Base-by-base conservation (phyloP, 2,888 invertebrate genomes). In the Drosophila gaucha region DNA sequence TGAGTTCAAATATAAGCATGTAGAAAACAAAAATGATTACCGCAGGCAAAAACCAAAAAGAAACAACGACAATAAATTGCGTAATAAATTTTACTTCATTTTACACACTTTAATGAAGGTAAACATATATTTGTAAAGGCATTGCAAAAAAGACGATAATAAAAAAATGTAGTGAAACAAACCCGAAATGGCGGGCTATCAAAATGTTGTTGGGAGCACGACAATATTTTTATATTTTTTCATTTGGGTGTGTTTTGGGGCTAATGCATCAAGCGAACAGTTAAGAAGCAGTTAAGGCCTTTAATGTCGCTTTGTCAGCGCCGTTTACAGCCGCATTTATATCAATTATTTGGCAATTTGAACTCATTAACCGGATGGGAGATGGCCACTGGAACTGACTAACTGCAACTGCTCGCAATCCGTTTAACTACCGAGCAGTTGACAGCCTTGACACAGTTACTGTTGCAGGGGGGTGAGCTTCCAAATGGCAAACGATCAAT, bases 331-430 rank as follows among this genome's bases (percentile, higher is more conserved):
- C 51, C 43, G 41, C 72, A 67, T 85, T 74, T 74, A 79, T 75
- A 68, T 64, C 74, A 86, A 86, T 84, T 82, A 85, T 84, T 84
- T 82, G 75, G 75, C 68, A 72, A 86, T 75, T 83, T 69, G 46
- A 64, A 54, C 65, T 52, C 71, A 78, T 82, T 65, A 74, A 59
- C 52, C 24, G 35, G 22, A 35, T 3, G 38, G 39, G 30, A 54
- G 36, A 35, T 68, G 65, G 38, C 35, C 54, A 46, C 44, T 16
- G 50, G 9, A 20, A 60, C 60, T 54, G 43, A 30, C 22, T 67
- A 55, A 55, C 28, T 69, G 54, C 36, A 55, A 18, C 33, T 43
- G 46, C 49, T 44, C 20, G 67, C 64, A 72, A 72, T 70, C 57
- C 36, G 71, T 67, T 77, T 68, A 60, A 65, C 43, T 47, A 57